Base-by-base conservation (phyloP, 1,140 invertebrate genomes). In the Brachystomella parvula region DNA sequence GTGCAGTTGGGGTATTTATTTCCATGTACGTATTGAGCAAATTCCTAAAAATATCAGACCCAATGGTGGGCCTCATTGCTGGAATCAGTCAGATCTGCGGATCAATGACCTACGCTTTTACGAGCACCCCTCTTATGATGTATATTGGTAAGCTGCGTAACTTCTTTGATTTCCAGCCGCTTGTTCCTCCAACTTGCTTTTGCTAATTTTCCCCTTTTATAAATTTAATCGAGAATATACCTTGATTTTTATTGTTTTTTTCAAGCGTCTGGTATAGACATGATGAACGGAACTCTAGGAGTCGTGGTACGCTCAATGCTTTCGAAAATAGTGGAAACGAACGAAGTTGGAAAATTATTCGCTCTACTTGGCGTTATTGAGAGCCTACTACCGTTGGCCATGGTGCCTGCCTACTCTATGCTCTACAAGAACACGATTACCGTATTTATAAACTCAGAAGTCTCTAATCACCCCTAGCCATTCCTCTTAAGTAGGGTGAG, bases 311-410 rank as follows among this genome's bases (percentile, higher is more conserved):
- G 32, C 3, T 32, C 60, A 15, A 61, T 61, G 60, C 12, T 61
- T 2, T 12, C 3, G 12, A 61, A 61, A 61, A 35, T 28, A 35
- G 60, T 61, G 6, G 15, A 3, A 24, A 3, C 60, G 3, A 33
- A 61, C 28, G 60, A 61, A 44, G 26, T 39, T 35, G 60, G 60
- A 6, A 61, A 61, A 44, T 17, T 35, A 6, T 61, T 61, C 28
- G 32, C 30, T 9, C 12, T 61, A n/a, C 19, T 61, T 9, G 60
- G 60, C 6, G 32, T 61, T 21, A 15, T 61, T 21, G 60, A 32
- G 12, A 61, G 32, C 31, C 28, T 61, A 39, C 9, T 61, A 24
- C 60, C 60, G 39, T 17, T 61, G 2, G 60, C 19, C 2, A 61
- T 39, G 33, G 60, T 35, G 2, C 60, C 60, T 3, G 26, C 24